These are phyloP conservation scores for Tubulanus polymorphus DNA, from an alignment of 2,888 invertebrate genomes.

Conservation along the genomic window DNA sequence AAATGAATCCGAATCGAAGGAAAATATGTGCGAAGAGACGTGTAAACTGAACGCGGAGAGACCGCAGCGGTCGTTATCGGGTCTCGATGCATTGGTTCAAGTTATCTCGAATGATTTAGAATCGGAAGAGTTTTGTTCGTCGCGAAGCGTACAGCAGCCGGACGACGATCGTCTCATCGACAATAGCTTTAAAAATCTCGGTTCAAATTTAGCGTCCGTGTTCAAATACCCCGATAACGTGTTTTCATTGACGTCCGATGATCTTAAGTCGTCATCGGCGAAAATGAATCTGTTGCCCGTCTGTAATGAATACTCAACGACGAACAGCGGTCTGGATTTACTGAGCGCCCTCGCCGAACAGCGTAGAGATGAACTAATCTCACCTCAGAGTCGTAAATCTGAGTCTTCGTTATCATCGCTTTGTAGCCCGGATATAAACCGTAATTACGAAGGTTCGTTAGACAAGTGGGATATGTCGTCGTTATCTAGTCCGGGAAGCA, in stretches of 20 bases:
- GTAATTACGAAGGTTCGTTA: conserved; percentile 9
- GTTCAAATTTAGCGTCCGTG: not conserved
- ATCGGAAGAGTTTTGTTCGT: too few species aligned
- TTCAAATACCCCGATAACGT: not conserved
- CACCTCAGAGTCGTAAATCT: not conserved
- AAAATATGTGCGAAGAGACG: too few species aligned
- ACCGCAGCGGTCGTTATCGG: too few species aligned
- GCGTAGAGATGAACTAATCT: conserved; percentile 20
- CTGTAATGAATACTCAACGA: too few species aligned
- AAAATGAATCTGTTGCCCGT: not conserved
- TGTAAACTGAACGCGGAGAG: too few species aligned
- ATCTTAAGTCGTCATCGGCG: too few species aligned
- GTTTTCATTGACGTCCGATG: not conserved
- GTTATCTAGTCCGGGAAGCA: too few species aligned
- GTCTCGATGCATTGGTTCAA: too few species aligned
- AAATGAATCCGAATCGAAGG: too few species aligned
- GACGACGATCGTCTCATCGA: not conserved
- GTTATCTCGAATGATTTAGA: too few species aligned
- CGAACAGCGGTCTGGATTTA: conserved; percentile 41
- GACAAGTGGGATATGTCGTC: too few species aligned
- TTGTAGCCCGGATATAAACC: not conserved
- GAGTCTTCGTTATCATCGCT: not conserved
- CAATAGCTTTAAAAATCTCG: not conserved
- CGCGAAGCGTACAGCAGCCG: too few species aligned
- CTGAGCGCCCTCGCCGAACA: conserved; percentile 43